phyloP scores from a whole-genome alignment of 2,113 vertebrate species.

The Myrmophylax atrothorax region DNA sequence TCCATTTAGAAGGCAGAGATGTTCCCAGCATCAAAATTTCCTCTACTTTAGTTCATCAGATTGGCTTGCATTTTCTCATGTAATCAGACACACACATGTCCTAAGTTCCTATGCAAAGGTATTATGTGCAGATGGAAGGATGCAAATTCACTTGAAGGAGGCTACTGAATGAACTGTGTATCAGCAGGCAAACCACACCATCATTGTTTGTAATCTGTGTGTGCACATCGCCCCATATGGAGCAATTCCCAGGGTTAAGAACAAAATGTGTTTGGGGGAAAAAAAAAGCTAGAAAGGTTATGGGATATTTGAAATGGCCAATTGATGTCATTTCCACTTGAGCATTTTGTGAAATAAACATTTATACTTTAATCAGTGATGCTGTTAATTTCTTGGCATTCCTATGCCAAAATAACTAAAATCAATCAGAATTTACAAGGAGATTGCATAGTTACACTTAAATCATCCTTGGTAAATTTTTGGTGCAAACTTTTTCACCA shows the following conservation, averaged over 20 bases:
- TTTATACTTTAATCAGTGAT: neutral
- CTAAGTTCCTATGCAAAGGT: neutral
- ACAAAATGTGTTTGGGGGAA: neutral
- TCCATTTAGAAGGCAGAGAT: neutral
- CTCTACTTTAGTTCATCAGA: neutral
- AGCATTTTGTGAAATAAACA: neutral
- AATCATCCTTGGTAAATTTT: neutral
- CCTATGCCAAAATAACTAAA: neutral
- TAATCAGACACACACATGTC: neutral
- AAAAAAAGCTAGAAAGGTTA: neutral
- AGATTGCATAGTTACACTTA: neutral
- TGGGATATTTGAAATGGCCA: neutral
- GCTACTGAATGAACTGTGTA: neutral
- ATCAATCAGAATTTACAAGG: neutral
- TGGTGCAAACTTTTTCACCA: neutral
- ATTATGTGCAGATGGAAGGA: neutral
- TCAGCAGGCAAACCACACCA: neutral
- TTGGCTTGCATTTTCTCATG: neutral
- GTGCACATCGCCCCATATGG: accelerated
- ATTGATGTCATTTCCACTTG: neutral
- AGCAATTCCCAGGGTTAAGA: neutral
- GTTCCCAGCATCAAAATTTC: neutral
- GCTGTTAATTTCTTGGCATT: neutral
- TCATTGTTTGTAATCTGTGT: neutral
- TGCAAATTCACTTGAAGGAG: neutral